Evolutionary conservation across 2,797 vertebrate species (phyloP), one percentile per base, ranked within the genome.

Genomic region (Acanthopagrus latus): DNA sequence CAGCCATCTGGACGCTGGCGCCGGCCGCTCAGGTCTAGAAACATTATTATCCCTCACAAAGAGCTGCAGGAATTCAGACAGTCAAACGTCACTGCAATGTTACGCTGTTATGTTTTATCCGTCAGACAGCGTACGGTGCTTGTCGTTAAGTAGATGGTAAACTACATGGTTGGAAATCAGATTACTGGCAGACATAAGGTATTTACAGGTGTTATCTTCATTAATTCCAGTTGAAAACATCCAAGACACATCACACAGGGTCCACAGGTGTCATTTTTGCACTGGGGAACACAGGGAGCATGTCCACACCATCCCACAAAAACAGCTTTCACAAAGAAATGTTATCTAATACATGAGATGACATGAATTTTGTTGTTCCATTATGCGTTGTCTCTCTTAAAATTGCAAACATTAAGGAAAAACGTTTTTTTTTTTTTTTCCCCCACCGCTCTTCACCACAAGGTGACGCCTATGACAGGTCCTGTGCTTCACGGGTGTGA

Each of bases 1-100:
- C 56, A 51, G 65, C 71, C 74, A 85, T 86, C 67, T 81, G 74
- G 62, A 13, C 4, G 7, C 29, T 14, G 18, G 20, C 5, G 25
- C 43, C 47, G 65, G 55, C 25, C 4, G 1, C 21, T 47, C 41
- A 60, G 50, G 55, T 64, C 23, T 41, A 16, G 10, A 57, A 62
- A 71, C 54, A 33, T 21, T 23, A 62, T 60, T 51, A 48, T 68
- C 48, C 12, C 38, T 48, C 12, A 54, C 16, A 41, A 72, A 70
- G 66, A 52, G 67, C 41, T 18, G 8, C 62, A 38, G 27, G 23
- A 54, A 62, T 43, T 56, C 21, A 56, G 13, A 62, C 14, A 33
- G n/a, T 16, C n/a, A 41, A 54, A 23, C 23, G 48, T 7, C 17
- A 44, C 9, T 9, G n/a, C 1, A n/a, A 6, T 8, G 41, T 25